phyloP scores from a whole-genome alignment of 2,888 invertebrate genomes.

The Cepaea hortensis region DNA sequence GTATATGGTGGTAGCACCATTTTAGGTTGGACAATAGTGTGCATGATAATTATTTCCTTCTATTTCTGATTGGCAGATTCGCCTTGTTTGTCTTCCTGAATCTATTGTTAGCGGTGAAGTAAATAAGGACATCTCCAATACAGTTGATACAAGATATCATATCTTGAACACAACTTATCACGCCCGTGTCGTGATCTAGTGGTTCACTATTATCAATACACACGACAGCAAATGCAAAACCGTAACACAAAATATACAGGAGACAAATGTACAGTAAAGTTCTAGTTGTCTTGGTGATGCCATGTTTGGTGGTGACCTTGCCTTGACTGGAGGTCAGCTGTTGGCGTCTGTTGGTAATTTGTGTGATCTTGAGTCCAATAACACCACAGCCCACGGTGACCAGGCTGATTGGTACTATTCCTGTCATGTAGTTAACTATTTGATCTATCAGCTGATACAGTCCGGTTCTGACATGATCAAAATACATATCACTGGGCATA shows the following conservation, averaged over 20 bases:
- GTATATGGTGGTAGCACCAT: too few relatives aligned
- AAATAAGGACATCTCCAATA: neutral
- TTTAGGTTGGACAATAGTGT: too few relatives aligned
- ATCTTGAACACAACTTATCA: neutral
- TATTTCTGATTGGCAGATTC: too few relatives aligned
- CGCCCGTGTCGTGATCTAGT: neutral
- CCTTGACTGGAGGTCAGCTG: neutral
- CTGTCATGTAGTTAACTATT: neutral
- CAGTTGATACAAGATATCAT: neutral
- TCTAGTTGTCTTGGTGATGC: conserved; percentile 10
- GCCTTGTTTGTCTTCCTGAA: neutral
- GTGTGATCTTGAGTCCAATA: too few relatives aligned
- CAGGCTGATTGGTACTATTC: neutral
- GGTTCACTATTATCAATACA: neutral
- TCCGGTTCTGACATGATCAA: neutral
- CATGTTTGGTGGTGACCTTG: neutral
- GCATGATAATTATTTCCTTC: too few relatives aligned
- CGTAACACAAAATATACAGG: neutral
- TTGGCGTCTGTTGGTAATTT: too few relatives aligned
- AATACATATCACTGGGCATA: neutral
- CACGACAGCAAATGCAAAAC: neutral
- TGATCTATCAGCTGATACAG: neutral
- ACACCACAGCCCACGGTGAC: too few relatives aligned
- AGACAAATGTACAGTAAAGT: neutral
- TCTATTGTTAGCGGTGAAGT: neutral